Evolutionary conservation across 2,888 invertebrate genomes (phyloP), one percentile per base, ranked within the genome.

Genomic region (Diarsia mendica): DNA sequence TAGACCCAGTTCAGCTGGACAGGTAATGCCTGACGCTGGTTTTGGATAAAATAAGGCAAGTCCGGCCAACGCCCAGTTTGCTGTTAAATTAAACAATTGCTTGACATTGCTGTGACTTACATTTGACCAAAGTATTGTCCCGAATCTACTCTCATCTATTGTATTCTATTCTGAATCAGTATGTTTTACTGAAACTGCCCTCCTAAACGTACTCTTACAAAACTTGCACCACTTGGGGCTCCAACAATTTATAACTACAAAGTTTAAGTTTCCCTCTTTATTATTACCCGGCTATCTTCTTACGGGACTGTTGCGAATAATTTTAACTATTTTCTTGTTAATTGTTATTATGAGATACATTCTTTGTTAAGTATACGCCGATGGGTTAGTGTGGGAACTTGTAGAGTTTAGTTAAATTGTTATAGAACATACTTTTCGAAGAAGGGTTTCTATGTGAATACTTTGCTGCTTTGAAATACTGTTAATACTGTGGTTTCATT

Each of bases 161-260:
- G 20, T 3, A 58, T 23, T 28, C 3, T 58, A 39, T 39, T 39
- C 20, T 33, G 20, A 33, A 39, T 13, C 18, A 4, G 10, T 61
- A 20, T 39, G 13, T 0, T n/a, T 63, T 23, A n/a, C 13, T 44
- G 6, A 11, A 44, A n/a, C 63, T 63, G 46, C 11, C 4, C 15
- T 3, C 44, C 46, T 64, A 46, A 33, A 28, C 20, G 20, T 28
- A 72, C 78, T 77, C 58, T 80, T 75, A 48, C 61, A 82, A 51
- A 90, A 89, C 82, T 89, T 80, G 11, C 68, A 48, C 77, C 69
- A 67, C 80, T 81, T 77, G 78, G 72, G 64, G 67, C 77, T 63
- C 66, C 79, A 91, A 91, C 89, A 88, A 90, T 90, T 89, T 89
- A 80, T 86, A 90, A 88, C 87, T 87, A 87, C 75, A 60, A 85